Base-by-base conservation (phyloP, 2,888 invertebrate species). In the Eilema sororculum region DNA sequence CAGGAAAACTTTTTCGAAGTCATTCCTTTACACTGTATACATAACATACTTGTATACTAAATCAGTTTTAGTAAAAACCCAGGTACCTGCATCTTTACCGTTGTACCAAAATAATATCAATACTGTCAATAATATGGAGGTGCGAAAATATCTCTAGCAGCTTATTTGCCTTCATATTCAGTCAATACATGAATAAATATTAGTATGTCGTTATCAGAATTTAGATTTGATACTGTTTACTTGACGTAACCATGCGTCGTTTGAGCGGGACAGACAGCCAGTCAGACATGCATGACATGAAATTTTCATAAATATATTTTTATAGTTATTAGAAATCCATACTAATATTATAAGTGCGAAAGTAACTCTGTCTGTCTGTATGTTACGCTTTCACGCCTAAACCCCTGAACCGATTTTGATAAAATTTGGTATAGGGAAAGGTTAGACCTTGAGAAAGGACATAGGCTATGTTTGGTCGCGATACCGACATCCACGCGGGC, bases 1-100 rank as follows among this genome's bases (percentile, higher is more conserved):
- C 65, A 65, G 65, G 64, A 64, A 64, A 64, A 52, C 28, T 28
- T 41, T 37, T 46, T n/a, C n/a, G 9, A 37, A 62, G 41, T 62
- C 20, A 9, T 52, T n/a, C 52, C 41, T 20, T 25, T 13, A 24
- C 46, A 46, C 10, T n/a, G 46, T 46, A 46, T 6, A 64, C 25
- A 20, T 41, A 62, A n/a, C 37, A 5, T 63, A 28, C n/a, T 64
- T 52, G 25, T 52, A 28, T 46, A n/a, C 20, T 52, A n/a, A 28
- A 64, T 28, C 24, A 52, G n/a, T 64, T 64, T 46, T 52, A n/a
- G 28, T 28, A 25, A 64, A 64, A 64, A 52, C 64, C 64, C 28
- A 52, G 28, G 64, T 52, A 64, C 64, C 64, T 64, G 64, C 64
- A 64, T 52, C 28, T n/a, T 41, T 52, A 9, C 52, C 24, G 25